Percentiles rank a stretch among this genome's conserved stretches.
phyloP scores from a whole-genome alignment of 2,113 vertebrate genomes.

The Neogobius melanostomus region DNA sequence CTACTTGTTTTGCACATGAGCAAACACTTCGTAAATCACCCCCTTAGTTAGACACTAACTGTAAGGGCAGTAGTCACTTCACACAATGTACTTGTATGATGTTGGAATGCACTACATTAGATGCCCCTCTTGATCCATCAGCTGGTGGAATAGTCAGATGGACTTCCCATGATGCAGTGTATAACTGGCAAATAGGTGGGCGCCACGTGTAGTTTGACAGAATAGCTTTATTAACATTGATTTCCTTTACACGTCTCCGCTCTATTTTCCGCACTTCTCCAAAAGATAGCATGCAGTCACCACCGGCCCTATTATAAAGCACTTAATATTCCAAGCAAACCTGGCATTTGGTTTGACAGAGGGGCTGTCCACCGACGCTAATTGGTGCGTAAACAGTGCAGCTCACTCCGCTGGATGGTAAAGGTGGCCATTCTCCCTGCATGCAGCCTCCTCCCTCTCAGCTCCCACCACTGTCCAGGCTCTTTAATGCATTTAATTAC shows the following conservation, averaged over 20 bases:
- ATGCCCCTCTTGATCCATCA: too few relatives aligned
- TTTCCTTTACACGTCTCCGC: not conserved
- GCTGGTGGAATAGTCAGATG: too few relatives aligned
- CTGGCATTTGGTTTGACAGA: slow-evolving; percentile 65
- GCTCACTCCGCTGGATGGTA: slow-evolving; percentile 41
- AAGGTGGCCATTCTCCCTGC: slow-evolving; percentile 39
- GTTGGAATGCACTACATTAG: too few relatives aligned
- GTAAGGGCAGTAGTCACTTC: too few relatives aligned
- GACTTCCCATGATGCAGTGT: too few relatives aligned
- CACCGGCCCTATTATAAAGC: slow-evolving; percentile 35
- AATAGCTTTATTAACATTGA: not conserved
- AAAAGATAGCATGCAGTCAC: slow-evolving; percentile 45
- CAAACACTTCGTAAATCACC: too few relatives aligned
- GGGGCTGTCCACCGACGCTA: slow-evolving; percentile 47
- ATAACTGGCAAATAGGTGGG: too few relatives aligned
- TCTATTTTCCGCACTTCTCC: slow-evolving; percentile 5
- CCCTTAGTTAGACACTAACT: too few relatives aligned
- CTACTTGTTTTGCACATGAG: too few relatives aligned
- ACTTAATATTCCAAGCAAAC: slow-evolving; percentile 65
- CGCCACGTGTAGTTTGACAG: not conserved
- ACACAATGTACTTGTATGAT: too few relatives aligned
- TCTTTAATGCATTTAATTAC: slow-evolving; percentile 72
- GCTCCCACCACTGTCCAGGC: slow-evolving; percentile 38
- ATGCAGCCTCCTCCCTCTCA: slow-evolving; percentile 25
- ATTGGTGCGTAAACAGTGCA: slow-evolving; percentile 69